These are phyloP conservation scores for Perdita meconis DNA, from an alignment of 2,888 invertebrate genomes.

Conservation along the genomic window DNA sequence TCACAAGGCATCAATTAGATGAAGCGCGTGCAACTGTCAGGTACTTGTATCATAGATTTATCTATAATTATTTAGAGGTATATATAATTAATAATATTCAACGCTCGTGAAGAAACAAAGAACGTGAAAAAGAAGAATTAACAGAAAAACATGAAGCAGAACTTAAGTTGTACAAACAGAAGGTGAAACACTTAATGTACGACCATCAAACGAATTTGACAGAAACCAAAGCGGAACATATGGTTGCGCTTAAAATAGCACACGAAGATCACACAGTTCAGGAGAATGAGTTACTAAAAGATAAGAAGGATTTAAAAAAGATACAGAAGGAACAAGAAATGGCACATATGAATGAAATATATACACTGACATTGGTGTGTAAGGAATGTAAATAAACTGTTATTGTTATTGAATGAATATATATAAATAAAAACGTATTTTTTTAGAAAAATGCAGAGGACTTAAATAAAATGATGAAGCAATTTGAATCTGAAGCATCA, in stretches of 20 bases:
- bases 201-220: conserved; percentile 95
- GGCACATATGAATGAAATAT: conserved; percentile 90
- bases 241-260: conserved; percentile 92
- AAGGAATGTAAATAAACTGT: background rate
- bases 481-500: conserved; percentile 88
- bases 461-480: conserved; percentile 86
- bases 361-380: conserved; percentile 88
- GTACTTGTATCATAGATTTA: conserved; percentile 71
- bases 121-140: conserved; percentile 94
- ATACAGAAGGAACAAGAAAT: conserved; percentile 89
- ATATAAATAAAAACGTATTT: conserved; percentile 9
- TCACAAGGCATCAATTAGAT: conserved; percentile 94
- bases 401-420: background rate
- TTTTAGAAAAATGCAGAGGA: conserved; percentile 83
- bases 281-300: conserved; percentile 91
- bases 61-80: background rate
- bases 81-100: conserved; percentile 6
- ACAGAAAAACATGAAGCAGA: conserved; percentile 95
- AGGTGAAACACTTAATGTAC: conserved; percentile 96
- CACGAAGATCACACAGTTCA: conserved; percentile 92
- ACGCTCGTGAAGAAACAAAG: conserved; percentile 87
- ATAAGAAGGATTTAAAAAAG: conserved; percentile 89
- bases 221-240: conserved; percentile 93
- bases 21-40: conserved; percentile 90
- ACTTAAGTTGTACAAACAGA: conserved; percentile 95